Evolutionary conservation across 1,140 invertebrate species (phyloP).

Genomic region (Zaprionus kolodkinae): DNA sequence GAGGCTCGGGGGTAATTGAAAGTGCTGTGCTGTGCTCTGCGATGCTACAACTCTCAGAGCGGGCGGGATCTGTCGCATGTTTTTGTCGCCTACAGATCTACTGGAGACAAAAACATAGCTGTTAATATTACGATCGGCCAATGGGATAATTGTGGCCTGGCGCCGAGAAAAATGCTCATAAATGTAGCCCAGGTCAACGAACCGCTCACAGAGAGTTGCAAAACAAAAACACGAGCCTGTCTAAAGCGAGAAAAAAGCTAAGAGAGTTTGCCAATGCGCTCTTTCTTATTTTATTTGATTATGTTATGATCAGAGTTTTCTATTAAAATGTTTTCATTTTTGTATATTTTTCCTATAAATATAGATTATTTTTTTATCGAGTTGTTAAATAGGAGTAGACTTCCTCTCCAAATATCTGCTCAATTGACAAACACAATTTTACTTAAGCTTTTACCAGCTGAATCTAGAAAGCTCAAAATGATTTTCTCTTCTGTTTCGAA

Average conservation of each 20-base stretch:
- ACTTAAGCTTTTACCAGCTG: neutral
- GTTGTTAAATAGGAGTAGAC: too few species aligned
- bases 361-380: too few species aligned
- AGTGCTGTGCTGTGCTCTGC: constrained; percentile 17
- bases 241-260: constrained; percentile 19
- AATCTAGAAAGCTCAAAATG: neutral
- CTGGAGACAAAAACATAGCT: constrained; percentile 35
- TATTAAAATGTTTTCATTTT: neutral
- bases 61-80: constrained; percentile 16
- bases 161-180: constrained; percentile 46
- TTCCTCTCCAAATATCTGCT: neutral
- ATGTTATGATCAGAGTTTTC: neutral
- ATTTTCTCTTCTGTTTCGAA: neutral
- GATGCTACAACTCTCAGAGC: neutral
- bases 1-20: constrained; percentile 68
- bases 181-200: constrained; percentile 69
- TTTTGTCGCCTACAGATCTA: constrained; percentile 7
- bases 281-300: neutral
- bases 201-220: constrained; percentile 53
- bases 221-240: constrained; percentile 49
- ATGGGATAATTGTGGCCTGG: constrained; percentile 45
- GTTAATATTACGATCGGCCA: constrained; percentile 39
- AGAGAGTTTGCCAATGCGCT: constrained; percentile 17
- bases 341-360: too few species aligned
- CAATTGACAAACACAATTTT: neutral